Evolutionary conservation across 2,113 vertebrate genomes (phyloP), one percentile per base, ranked within the genome.

Genomic region (Pongo abelii): DNA sequence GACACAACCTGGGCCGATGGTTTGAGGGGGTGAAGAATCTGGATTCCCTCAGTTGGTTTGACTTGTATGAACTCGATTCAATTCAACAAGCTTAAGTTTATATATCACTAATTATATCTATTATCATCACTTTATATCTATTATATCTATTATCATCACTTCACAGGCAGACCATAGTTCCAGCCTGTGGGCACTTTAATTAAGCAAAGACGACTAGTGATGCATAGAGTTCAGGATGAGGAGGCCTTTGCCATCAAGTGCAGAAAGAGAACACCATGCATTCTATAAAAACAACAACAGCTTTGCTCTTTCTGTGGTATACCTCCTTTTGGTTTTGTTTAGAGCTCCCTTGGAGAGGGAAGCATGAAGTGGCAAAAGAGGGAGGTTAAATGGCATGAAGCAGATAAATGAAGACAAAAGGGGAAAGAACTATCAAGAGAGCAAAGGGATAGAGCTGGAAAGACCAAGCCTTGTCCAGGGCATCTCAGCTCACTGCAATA

Each of bases 391-490:
- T 87, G 50, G 59, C 69, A 16, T 20, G 32, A 9, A 35, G 9
- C 77, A 84, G 87, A 94, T 25, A 69, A 90, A 38, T 32, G 23
- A 78, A 52, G 57, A 70, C 10, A 32, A 40, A 84, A 40, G 69
- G 8, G 14, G 57, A 87, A 84, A 27, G 16, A 64, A 22, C 13
- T 12, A 22, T n/a, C 3, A 8, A 46, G 11, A 16, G 35, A 75
- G 40, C 48, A 40, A 43, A 52, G 0, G 4, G 12, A 27, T 14
- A 40, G 38, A 35, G 67, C 4, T 18, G 20, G 59, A 48, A 17
- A 1, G 23, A 20, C 30, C n/a, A 10, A 5, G 55, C 38, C 6
- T 2, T 27, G 3, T 20, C 10, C 4, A 1, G 43, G 67, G 57
- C 0, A 20, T 52, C 69, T 81, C 10, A 30, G 43, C 16, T 50